Evolutionary conservation across 2,113 vertebrate species (phyloP).

Genomic region (Physeter macrocephalus): DNA sequence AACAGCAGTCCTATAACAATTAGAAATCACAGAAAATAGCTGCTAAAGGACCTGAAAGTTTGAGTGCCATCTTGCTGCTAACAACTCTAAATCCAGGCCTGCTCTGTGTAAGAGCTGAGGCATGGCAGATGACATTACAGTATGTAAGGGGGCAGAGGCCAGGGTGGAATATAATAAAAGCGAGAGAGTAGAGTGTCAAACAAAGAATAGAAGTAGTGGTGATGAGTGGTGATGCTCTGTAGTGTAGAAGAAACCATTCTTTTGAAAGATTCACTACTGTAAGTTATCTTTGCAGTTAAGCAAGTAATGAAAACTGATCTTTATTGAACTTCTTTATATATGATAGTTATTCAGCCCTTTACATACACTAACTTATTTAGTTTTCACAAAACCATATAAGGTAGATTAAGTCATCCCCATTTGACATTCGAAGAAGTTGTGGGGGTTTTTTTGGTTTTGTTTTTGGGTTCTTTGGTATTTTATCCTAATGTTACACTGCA

Average conservation of each 20-base stretch:
- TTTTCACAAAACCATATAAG: no score
- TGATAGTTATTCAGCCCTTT: background rate
- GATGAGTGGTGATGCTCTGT: no score
- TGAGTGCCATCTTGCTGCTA: background rate
- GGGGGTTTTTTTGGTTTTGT: background rate
- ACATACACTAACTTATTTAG: background rate
- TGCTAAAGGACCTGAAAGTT: background rate
- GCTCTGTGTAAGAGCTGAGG: background rate
- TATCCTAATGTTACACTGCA: background rate
- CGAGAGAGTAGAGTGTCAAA: background rate
- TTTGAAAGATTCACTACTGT: background rate
- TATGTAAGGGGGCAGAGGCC: background rate
- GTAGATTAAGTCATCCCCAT: background rate
- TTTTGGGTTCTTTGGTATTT: background rate
- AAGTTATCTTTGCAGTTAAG: background rate
- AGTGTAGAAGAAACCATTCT: background rate
- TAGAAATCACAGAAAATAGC: background rate
- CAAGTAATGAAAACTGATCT: background rate
- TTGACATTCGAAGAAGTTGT: background rate
- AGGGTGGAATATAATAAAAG: fast-evolving
- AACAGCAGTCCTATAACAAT: background rate
- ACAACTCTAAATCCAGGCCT: background rate
- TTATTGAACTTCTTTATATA: background rate
- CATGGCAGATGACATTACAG: background rate
- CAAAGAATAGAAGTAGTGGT: background rate